A percentile compares a stretch with the other conserved stretches of the same genome.
Evolutionary conservation across 2,113 vertebrate genomes (phyloP).

Genomic region (Tamias sibiricus): DNA sequence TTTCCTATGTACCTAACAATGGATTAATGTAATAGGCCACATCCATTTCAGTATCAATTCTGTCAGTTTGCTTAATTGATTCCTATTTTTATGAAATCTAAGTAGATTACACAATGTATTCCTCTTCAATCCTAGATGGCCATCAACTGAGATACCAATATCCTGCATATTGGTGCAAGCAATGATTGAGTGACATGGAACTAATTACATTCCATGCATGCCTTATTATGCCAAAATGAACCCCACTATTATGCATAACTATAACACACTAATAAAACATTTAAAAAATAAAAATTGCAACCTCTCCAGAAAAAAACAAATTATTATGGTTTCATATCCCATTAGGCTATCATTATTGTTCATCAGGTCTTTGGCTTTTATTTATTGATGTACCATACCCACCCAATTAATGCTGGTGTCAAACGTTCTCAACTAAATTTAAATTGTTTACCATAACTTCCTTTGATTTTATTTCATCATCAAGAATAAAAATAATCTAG

Average conservation of each 20-base stretch:
- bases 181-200: too few species aligned
- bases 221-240: too few species aligned
- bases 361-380: not conserved
- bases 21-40: not conserved
- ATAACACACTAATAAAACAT: not conserved
- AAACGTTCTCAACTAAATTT: not conserved
- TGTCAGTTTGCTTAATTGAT: not conserved
- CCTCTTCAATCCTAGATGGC: not conserved
- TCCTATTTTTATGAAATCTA: not conserved
- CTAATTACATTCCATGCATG: too few species aligned
- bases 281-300: too few species aligned
- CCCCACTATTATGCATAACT: too few species aligned
- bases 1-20: not conserved
- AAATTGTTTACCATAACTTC: not conserved
- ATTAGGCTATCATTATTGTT: too few species aligned
- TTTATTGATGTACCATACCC: not conserved
- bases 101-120: not conserved
- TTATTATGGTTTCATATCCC: not conserved
- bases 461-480: not conserved
- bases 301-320: not conserved
- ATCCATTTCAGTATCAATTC: not conserved
- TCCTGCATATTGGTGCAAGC: not conserved
- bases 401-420: not conserved
- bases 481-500: not conserved
- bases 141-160: not conserved